phyloP scores from a whole-genome alignment of 2,113 vertebrate species.

The Chelonoidis abingdonii region DNA sequence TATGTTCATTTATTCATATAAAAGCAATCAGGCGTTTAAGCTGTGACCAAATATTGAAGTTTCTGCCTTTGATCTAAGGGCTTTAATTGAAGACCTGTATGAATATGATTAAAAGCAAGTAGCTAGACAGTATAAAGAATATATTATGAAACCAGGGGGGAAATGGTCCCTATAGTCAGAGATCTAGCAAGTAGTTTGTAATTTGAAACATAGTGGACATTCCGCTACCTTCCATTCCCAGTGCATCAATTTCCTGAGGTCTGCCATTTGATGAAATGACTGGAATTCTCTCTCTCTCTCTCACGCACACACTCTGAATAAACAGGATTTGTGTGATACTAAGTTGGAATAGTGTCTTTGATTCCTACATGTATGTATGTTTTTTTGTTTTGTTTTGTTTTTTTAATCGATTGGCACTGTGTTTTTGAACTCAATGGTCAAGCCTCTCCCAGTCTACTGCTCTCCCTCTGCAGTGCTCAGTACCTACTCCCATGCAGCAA shows the following conservation, averaged over 20 bases:
- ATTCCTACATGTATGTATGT: neutral
- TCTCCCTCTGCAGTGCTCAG: neutral
- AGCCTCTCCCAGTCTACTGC: fast-evolving
- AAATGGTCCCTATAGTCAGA: neutral
- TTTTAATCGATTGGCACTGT: fast-evolving
- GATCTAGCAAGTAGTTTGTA: neutral
- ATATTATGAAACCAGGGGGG: neutral
- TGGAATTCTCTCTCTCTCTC: neutral
- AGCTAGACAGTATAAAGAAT: neutral
- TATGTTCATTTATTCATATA: neutral
- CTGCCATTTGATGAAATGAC: too few species aligned
- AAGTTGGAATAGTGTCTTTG: neutral
- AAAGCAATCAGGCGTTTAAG: neutral
- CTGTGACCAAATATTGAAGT: neutral
- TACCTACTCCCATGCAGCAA: neutral
- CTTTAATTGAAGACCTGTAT: fast-evolving
- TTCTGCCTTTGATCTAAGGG: neutral
- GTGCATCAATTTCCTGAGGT: too few species aligned
- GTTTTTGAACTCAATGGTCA: neutral
- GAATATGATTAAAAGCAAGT: neutral
- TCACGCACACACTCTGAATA: fast-evolving
- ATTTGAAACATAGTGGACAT: too few species aligned
- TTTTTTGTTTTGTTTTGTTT: fast-evolving
- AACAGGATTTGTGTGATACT: neutral
- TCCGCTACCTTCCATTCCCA: too few species aligned